phyloP scores from a whole-genome alignment of 2,888 invertebrate species.

The Mythimna lalbum region DNA sequence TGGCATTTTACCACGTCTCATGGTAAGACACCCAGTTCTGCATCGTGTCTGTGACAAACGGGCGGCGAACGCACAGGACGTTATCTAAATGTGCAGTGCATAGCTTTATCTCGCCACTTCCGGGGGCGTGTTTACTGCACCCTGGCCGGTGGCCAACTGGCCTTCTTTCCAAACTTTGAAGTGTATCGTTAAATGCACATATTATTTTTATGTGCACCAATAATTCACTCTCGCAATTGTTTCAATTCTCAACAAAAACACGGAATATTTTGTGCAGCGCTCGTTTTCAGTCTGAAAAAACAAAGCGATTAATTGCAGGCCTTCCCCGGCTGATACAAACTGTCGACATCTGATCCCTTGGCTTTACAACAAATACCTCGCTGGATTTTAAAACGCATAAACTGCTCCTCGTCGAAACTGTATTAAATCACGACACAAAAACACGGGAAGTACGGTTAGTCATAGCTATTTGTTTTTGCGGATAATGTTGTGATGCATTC shows the following conservation, averaged over 20 bases:
- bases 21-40: background rate
- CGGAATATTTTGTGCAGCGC: slow-evolving; percentile 59
- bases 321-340: slow-evolving; percentile 4
- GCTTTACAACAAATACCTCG: slow-evolving; percentile 26
- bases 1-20: too few species aligned
- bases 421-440: slow-evolving; percentile 67
- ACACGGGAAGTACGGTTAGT: slow-evolving; percentile 65
- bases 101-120: slow-evolving; percentile 77
- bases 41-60: slow-evolving; percentile 55
- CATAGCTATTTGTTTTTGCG: slow-evolving; percentile 59
- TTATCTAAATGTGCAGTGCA: slow-evolving; percentile 69
- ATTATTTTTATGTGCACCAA: slow-evolving; percentile 74
- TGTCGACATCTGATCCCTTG: slow-evolving; percentile 40
- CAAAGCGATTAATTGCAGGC: slow-evolving; percentile 54
- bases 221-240: slow-evolving; percentile 76
- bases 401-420: slow-evolving; percentile 2
- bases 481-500: slow-evolving; percentile 39
- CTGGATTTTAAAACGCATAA: slow-evolving; percentile 33
- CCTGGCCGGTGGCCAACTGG: slow-evolving; percentile 83
- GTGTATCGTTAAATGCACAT: slow-evolving; percentile 77
- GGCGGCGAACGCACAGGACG: slow-evolving; percentile 45
- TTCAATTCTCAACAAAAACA: slow-evolving; percentile 69
- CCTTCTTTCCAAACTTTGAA: slow-evolving; percentile 76
- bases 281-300: slow-evolving; percentile 63
- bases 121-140: slow-evolving; percentile 78